phyloP scores from a whole-genome alignment of 2,113 vertebrate species.

The Callorhinus ursinus region DNA sequence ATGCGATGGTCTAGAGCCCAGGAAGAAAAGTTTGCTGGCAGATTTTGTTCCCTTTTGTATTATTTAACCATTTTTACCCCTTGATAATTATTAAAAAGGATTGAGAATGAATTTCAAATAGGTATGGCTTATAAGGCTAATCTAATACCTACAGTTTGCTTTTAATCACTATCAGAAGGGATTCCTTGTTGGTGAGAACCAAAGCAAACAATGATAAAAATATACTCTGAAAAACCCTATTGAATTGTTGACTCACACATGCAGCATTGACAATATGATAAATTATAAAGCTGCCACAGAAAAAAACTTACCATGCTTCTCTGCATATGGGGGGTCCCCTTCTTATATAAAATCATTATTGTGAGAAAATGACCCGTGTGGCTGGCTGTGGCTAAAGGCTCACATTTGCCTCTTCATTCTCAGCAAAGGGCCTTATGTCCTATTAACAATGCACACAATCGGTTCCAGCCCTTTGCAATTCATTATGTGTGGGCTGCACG shows the following conservation, averaged over 20 bases:
- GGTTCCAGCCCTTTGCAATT: conserved; percentile 49
- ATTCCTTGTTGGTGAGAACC: conserved; percentile 5
- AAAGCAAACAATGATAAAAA: neutral
- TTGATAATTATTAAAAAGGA: neutral
- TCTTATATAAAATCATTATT: conserved; percentile 33
- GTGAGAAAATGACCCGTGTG: conserved; percentile 43
- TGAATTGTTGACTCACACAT: neutral
- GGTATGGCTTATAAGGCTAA: neutral
- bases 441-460: conserved; percentile 44
- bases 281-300: neutral
- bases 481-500: conserved; percentile 29
- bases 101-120: neutral
- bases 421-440: neutral
- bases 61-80: neutral
- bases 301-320: neutral
- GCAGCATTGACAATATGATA: neutral
- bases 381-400: neutral
- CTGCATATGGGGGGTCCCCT: neutral
- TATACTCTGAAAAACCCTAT: neutral
- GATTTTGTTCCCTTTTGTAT: conserved; percentile 48
- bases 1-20: neutral
- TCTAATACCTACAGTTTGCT: neutral
- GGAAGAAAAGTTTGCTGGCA: neutral
- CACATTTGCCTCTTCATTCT: neutral
- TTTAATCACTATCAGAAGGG: neutral